These are phyloP conservation scores for Coregonus suidteri DNA, from an alignment of 2,797 vertebrate species.

Conservation along the genomic window DNA sequence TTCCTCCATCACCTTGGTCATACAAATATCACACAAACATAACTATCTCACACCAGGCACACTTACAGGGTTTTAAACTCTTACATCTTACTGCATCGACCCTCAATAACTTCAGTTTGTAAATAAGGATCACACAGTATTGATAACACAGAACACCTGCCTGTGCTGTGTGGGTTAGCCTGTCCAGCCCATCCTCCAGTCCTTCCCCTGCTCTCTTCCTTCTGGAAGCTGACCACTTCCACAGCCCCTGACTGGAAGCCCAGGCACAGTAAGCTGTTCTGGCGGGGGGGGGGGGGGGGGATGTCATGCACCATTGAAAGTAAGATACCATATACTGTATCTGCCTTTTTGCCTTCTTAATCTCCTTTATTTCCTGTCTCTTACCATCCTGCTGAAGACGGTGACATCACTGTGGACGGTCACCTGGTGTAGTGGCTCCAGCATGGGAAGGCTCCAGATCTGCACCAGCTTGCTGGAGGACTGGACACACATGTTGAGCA, in stretches of 20 bases:
- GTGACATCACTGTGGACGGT: conserved; percentile 3
- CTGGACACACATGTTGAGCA: conserved; percentile 17
- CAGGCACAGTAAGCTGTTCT: neutral
- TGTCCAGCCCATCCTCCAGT: neutral
- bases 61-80: neutral
- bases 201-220: neutral
- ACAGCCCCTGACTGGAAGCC: neutral
- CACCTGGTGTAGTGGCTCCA: conserved; percentile 1
- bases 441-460: conserved; percentile 7
- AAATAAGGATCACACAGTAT: neutral
- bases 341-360: neutral
- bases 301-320: neutral
- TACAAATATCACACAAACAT: neutral
- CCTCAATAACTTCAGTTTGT: neutral
- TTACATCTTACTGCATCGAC: neutral
- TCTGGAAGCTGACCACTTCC: neutral
- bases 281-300: neutral
- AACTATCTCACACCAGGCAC: neutral
- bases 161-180: neutral
- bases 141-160: neutral
- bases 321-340: neutral
- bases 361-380: neutral
- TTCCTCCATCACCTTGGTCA: neutral
- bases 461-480: neutral
- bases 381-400: conserved; percentile 12